phyloP scores from a whole-genome alignment of 1,140 invertebrate genomes.

The Antheraea pernyi region DNA sequence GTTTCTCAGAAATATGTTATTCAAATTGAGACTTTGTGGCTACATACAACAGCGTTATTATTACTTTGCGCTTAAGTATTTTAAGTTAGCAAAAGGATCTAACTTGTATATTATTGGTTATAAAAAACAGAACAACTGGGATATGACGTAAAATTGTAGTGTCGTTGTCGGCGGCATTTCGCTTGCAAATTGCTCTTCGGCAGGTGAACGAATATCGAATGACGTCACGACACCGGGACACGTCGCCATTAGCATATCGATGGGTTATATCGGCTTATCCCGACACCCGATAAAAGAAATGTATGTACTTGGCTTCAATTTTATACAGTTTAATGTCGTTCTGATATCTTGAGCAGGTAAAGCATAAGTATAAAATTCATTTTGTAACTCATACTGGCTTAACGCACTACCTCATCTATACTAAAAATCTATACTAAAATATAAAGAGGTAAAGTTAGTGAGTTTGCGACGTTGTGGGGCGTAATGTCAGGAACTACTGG shows the following conservation, averaged over 20 bases:
- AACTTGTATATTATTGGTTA: neutral
- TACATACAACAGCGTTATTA: no score
- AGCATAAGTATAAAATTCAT: neutral
- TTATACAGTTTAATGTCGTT: slow-evolving; percentile 9
- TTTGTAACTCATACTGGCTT: neutral
- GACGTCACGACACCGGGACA: slow-evolving; percentile 34
- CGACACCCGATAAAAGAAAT: slow-evolving; percentile 31
- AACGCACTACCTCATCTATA: neutral
- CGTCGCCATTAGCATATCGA: slow-evolving; percentile 55
- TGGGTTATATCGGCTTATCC: slow-evolving; percentile 34
- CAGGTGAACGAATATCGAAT: slow-evolving; percentile 50
- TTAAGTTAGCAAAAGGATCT: no score
- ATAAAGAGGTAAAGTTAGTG: no score
- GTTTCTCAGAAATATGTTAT: no score
- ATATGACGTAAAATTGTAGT: slow-evolving; percentile 20
- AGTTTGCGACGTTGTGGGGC: no score
- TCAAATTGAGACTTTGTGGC: no score
- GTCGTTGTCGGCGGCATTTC: slow-evolving; percentile 44
- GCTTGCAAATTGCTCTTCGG: slow-evolving; percentile 58
- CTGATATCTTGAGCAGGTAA: neutral
- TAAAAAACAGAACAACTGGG: neutral
- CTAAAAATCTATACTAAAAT: no score
- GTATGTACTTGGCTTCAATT: neutral
- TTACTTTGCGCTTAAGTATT: no score
- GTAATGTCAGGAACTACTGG: no score